phyloP scores from a whole-genome alignment of 1,140 invertebrate genomes.

The Dinothrombium tinctorium region DNA sequence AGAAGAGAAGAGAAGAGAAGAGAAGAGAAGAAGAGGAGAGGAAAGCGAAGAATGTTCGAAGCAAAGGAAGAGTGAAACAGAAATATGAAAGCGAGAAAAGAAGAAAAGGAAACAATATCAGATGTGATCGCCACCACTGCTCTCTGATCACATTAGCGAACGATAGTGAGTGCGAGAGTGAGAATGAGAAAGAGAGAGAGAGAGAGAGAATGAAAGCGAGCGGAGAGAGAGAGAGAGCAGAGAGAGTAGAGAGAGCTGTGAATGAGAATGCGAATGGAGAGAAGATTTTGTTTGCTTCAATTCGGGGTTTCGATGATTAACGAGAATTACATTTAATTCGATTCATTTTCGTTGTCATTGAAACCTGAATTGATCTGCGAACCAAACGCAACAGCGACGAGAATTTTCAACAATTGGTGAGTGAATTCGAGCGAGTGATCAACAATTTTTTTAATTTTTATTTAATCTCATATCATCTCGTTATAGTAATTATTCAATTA shows the following conservation, averaged over 20 bases:
- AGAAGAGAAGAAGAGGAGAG: not conserved
- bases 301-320: not conserved
- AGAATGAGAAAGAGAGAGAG: not conserved
- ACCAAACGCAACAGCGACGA: not conserved
- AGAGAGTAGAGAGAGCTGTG: not conserved
- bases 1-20: not conserved
- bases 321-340: not conserved
- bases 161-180: not conserved
- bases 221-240: not conserved
- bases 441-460: too few species aligned
- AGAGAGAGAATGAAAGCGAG: not conserved
- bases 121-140: too few species aligned
- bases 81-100: not conserved
- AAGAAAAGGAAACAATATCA: not conserved
- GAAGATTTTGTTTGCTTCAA: not conserved
- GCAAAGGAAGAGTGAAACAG: not conserved
- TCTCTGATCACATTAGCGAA: too few species aligned
- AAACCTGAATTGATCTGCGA: conserved; percentile 1
- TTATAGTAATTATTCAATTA: not conserved
- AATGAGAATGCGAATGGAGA: not conserved
- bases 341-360: conserved; percentile 2
- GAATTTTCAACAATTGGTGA: not conserved
- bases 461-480: too few species aligned
- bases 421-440: too few species aligned
- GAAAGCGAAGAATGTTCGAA: not conserved